Evolutionary conservation across 1,140 invertebrate species (phyloP).

Genomic region (Drosophila lini): DNA sequence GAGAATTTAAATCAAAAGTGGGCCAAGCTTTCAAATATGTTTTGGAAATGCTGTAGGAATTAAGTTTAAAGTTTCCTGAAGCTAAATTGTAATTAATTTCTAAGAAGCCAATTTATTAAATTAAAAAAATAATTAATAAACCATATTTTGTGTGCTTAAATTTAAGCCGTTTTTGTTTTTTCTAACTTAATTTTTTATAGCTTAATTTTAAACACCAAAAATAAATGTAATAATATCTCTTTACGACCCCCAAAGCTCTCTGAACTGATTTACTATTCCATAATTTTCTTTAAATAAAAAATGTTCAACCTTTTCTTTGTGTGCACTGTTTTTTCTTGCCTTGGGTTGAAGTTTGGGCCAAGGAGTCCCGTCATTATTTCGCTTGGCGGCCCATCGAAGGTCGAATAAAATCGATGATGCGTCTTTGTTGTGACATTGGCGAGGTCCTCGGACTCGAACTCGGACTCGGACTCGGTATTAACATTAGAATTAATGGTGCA

Average conservation of each 20-base stretch:
- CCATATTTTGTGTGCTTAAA: too few species aligned
- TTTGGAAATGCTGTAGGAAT: not conserved
- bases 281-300: not conserved
- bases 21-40: not conserved
- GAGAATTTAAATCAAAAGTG: not conserved
- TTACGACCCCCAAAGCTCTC: too few species aligned
- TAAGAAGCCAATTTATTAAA: not conserved
- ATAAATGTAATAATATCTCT: too few species aligned
- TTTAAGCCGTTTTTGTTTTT: too few species aligned
- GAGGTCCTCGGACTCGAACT: constrained; percentile 48
- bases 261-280: too few species aligned
- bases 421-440: constrained; percentile 51
- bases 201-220: not conserved
- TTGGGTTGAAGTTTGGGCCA: constrained; percentile 23
- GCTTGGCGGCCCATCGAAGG: constrained; percentile 77
- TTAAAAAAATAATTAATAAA: too few species aligned
- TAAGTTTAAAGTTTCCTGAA: not conserved
- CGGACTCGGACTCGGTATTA: constrained; percentile 63
- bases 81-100: not conserved
- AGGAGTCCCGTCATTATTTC: constrained; percentile 65
- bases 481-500: constrained; percentile 81
- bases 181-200: too few species aligned
- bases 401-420: constrained; percentile 76
- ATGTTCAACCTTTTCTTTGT: not conserved
- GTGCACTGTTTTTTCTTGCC: constrained; percentile 1